Base-by-base conservation (phyloP, 1,140 invertebrate species). In the Cyphomyrmex costatus region DNA sequence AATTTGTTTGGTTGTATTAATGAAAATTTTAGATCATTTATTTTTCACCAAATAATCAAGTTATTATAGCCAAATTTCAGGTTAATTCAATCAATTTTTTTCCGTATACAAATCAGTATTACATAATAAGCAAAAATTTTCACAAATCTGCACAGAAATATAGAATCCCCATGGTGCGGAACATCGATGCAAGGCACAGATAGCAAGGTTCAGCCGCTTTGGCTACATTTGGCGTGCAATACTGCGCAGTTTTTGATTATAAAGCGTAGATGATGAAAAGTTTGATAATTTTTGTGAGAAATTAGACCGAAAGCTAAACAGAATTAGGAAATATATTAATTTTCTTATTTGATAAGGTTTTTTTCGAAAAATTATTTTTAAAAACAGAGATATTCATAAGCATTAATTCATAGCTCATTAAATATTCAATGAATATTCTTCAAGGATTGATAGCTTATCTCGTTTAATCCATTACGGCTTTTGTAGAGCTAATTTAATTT, bases 141-240 rank as follows among this genome's bases (percentile, higher is more conserved):
- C 10, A 19, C 5, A 27, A 74, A 30, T 27, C n/a, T 36, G 12
- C 19, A n/a, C 8, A 7, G 36, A 46, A n/a, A 63, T 24, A 12
- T 51, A 74, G 65, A 87, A 85, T 87, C n/a, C 12, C 3, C 56
- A 49, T 87, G 80, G 71, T 36, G 30, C 30, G 21, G 65, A 80
- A 79, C 86, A 74, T 89, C 80, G 80, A 88, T 85, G 86, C 82
- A n/a, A 80, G 66, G 87, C 89, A 86, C 89, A 92, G 92, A 92
- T 86, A 92, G 83, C 21, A 66, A 86, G 51, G 36, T 68, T 74
- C 27, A 42, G 46, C n/a, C 78, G 65, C 30, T 42, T 51, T 58
- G 21, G 5, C 49, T 53, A 70, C 42, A 30, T 70, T 70, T 53
- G 4, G 21, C 7, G 16, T 53, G 46, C 30, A 60, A 61, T 85